Evolutionary conservation across 2,797 vertebrate genomes (phyloP).

Genomic region (Toxotes lorentzi): DNA sequence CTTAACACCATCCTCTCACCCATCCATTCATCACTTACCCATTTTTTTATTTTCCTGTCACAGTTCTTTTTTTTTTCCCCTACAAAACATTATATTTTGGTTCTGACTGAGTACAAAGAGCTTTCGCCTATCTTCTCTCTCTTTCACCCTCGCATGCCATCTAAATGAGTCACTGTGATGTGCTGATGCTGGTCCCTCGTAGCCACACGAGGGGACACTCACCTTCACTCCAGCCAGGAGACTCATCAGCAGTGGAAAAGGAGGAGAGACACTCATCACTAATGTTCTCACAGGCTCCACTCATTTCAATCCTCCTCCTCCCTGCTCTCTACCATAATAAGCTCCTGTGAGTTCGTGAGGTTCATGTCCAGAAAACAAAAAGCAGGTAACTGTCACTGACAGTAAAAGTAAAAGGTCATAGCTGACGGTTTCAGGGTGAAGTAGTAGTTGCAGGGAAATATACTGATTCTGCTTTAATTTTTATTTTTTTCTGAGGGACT

Average conservation of each 20-base stretch:
- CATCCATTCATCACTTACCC: background rate
- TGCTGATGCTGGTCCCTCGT: constrained; percentile 2
- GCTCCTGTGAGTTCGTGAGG: constrained; percentile 15
- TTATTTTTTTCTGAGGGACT: no score
- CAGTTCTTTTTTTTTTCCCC: background rate
- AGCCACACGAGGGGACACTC: constrained; percentile 14
- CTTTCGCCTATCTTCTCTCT: no score
- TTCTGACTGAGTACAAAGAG: background rate
- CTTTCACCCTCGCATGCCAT: background rate
- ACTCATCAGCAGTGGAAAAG: constrained; percentile 28
- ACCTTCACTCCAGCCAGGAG: constrained; percentile 8
- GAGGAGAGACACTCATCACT: constrained; percentile 22
- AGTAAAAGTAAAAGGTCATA: no score
- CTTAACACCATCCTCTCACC: background rate
- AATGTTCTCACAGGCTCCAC: constrained; percentile 12
- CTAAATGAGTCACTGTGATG: background rate
- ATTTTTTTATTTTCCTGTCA: background rate
- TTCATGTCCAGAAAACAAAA: constrained; percentile 16
- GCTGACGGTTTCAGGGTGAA: no score
- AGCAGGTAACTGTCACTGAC: background rate
- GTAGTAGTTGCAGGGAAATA: no score
- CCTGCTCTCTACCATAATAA: background rate
- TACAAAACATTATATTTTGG: background rate
- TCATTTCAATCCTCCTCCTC: background rate
- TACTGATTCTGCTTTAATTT: no score